These are phyloP conservation scores for Xiphorhynchus erythropygius DNA, from an alignment of 2,797 vertebrate species.

Conservation along the genomic window DNA sequence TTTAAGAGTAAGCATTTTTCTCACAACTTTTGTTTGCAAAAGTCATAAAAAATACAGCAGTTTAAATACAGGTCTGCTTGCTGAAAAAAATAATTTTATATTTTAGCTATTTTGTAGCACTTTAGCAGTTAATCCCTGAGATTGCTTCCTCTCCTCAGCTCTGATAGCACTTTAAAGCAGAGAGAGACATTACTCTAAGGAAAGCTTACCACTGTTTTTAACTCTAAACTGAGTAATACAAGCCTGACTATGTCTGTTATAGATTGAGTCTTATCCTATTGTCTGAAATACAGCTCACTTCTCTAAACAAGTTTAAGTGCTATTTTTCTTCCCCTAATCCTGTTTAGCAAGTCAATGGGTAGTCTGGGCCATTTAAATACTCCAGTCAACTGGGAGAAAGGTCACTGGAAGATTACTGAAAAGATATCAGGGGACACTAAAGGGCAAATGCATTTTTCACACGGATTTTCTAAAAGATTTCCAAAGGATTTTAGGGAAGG, in stretches of 20 bases:
- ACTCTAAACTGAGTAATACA: not conserved
- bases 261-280: not conserved
- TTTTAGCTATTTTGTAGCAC: not conserved
- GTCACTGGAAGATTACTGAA: not conserved
- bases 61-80: not conserved
- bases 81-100: not conserved
- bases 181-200: not conserved
- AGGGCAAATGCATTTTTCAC: not conserved
- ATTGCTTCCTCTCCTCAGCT: not conserved
- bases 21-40: not conserved
- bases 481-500: not conserved
- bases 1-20: not conserved
- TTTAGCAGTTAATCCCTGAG: not conserved
- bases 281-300: not conserved
- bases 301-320: conserved; percentile 20
- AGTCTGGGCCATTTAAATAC: conserved; percentile 19
- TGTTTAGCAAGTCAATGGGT: not conserved
- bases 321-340: conserved; percentile 56
- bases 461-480: not conserved
- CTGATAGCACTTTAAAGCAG: not conserved
- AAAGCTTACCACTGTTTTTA: not conserved
- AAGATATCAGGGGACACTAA: not conserved
- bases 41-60: fast-evolving
- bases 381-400: conserved; percentile 39
- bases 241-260: not conserved